Percentiles rank a stretch among this genome's conserved stretches.
Evolutionary conservation across 2,113 vertebrate species (phyloP).

Genomic region (Halichoeres trimaculatus): DNA sequence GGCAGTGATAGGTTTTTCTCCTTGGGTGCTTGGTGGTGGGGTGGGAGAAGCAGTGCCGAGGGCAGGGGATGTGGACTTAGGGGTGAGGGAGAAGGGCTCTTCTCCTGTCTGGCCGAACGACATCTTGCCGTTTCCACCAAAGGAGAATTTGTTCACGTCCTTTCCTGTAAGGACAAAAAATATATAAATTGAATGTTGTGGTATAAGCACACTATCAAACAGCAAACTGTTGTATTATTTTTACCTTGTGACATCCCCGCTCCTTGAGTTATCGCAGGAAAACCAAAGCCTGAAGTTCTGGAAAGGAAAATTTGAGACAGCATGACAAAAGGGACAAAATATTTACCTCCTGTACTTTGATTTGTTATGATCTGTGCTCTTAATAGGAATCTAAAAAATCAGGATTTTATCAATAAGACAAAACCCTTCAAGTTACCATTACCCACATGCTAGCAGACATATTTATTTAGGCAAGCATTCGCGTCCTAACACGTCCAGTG

Average conservation of each 20-base stretch:
- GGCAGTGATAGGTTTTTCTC: constrained; percentile 61
- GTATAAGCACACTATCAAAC: not conserved
- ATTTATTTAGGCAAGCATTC: no score
- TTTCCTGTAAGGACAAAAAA: constrained; percentile 74
- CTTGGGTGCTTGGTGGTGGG: constrained; percentile 51
- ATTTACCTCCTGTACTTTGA: not conserved
- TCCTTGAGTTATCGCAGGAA: constrained; percentile 70
- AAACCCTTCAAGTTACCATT: no score
- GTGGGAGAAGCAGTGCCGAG: constrained; percentile 61
- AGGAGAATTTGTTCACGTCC: constrained; percentile 80
- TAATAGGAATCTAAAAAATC: not conserved
- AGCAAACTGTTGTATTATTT: not conserved
- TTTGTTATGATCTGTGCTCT: not conserved
- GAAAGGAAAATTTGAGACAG: constrained; percentile 14
- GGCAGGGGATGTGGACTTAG: constrained; percentile 71
- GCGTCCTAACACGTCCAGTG: no score
- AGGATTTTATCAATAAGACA: no score
- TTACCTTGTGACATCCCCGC: constrained; percentile 77
- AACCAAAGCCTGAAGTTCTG: constrained; percentile 75
- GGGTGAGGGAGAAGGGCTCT: constrained; percentile 74
- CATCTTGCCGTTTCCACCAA: constrained; percentile 79
- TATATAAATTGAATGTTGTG: not conserved
- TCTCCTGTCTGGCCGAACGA: constrained; percentile 78
- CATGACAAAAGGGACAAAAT: not conserved
- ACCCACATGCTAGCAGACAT: no score